Evolutionary conservation across 2,888 invertebrate genomes (phyloP), one percentile per base, ranked within the genome.

Genomic region (Thumatha senex): DNA sequence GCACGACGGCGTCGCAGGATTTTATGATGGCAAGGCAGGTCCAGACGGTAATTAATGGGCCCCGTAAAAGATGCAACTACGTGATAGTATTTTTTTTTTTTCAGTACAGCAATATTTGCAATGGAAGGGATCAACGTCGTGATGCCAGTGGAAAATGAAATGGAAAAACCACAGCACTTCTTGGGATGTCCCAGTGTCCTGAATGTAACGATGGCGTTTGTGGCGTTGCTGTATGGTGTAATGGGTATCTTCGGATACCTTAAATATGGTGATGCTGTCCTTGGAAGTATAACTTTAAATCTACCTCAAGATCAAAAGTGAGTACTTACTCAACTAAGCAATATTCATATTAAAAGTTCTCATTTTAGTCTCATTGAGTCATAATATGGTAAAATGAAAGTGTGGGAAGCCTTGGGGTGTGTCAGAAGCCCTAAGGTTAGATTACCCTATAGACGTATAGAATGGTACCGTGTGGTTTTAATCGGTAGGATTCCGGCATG

Each of bases 101-200:
- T 9, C 78, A 93, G 98, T 51, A 99, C 98, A 29, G 98, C 98
- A 9, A 96, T 99, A 69, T 99, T 98, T 78, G 98, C 99, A 8
- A 98, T 99, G 94, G 99, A 99, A 88, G 98, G 97, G 31, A 98
- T 99, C 65, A 97, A 97, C 61, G 96, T 96, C 42, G 96, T 98
- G 1, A 95, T 99, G 93, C 98, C 98, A 0, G 94, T 99, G 9
- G 98, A 98, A 84, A 98, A 98, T 77, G 96, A 96, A 43, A 98
- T 99, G 98, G 92, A 92, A 36, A 94, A 94, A 14, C 97, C 97
- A 0, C 90, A 94, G 49, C 94, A 95, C 42, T 96, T 96, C 73
- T 93, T 98, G 39, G 94, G 95, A 14, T 95, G 94, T 61, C 96
- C 95, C 0, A 96, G 98, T 1, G 97, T 98, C 0, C 89, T 99